Conservation (phyloP, 2,113 vertebrate genomes). For the Pungitius pungitius region DNA sequence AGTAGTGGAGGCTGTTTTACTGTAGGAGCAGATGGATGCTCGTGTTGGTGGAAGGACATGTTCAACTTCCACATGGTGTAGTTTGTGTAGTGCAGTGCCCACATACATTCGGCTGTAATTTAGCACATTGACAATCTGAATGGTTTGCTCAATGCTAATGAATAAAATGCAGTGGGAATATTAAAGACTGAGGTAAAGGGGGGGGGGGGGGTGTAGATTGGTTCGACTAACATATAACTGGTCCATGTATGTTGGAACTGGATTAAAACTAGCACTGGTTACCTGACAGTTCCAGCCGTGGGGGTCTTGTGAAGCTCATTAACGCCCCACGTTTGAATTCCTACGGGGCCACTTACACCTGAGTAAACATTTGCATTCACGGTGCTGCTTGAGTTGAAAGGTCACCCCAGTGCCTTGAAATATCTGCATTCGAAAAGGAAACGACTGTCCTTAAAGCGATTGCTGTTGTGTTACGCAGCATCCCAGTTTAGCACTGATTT, state of each 20-base stretch:
- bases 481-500: not conserved
- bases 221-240: not conserved
- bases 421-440: not conserved
- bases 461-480: not conserved
- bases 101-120: not conserved
- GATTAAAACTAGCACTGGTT: not conserved
- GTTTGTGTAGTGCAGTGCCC: not conserved
- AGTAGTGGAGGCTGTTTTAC: not conserved
- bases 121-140: not conserved
- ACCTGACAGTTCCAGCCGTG: not conserved
- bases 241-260: not conserved
- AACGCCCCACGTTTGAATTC: not conserved
- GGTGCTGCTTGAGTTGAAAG: not conserved
- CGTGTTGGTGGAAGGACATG: not conserved
- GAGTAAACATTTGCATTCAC: conserved; percentile 11
- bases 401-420: not conserved
- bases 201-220: not conserved
- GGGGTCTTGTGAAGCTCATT: conserved; percentile 1
- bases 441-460: not conserved
- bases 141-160: not conserved
- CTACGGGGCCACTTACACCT: not conserved
- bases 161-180: not conserved
- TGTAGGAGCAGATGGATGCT: not conserved
- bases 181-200: too few species aligned
- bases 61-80: not conserved